phyloP scores from a whole-genome alignment of 1,140 invertebrate species.

The Heliconius hewitsoni region DNA sequence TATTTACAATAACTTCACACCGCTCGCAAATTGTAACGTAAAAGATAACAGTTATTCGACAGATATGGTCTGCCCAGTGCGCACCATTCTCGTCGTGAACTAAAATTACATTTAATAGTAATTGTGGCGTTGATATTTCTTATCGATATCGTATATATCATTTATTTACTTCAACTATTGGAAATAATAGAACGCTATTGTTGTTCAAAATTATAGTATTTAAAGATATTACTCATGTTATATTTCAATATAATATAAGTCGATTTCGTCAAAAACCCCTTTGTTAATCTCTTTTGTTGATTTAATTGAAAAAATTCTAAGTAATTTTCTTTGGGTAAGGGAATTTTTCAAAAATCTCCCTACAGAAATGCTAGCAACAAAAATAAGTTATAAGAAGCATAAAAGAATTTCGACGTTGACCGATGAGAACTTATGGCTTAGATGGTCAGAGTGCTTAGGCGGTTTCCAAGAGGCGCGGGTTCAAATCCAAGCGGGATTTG shows the following conservation, averaged over 20 bases:
- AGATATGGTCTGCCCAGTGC: constrained; percentile 18
- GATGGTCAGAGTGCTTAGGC: no score
- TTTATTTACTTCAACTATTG: not conserved
- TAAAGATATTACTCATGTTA: not conserved
- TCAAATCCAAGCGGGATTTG: no score
- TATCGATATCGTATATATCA: constrained; percentile 14
- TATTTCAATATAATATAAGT: not conserved
- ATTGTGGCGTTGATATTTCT: constrained; percentile 17
- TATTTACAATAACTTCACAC: not conserved
- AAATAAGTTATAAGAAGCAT: no score
- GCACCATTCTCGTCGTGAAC: constrained; percentile 16
- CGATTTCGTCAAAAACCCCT: no score
- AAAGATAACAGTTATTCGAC: constrained; percentile 14
- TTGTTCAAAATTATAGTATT: not conserved
- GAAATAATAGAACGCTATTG: not conserved
- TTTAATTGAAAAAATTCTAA: no score
- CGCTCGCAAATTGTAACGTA: not conserved
- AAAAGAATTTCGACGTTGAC: no score
- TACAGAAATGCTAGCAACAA: no score
- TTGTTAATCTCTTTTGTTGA: not conserved
- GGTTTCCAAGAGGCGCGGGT: no score
- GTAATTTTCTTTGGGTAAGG: no score
- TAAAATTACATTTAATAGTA: constrained; percentile 17
- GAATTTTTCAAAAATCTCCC: no score
- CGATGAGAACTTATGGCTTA: no score